A percentile compares a stretch with the other conserved stretches of the same genome.
phyloP scores from a whole-genome alignment of 1,140 invertebrate species.

The Brachystomella parvula region DNA sequence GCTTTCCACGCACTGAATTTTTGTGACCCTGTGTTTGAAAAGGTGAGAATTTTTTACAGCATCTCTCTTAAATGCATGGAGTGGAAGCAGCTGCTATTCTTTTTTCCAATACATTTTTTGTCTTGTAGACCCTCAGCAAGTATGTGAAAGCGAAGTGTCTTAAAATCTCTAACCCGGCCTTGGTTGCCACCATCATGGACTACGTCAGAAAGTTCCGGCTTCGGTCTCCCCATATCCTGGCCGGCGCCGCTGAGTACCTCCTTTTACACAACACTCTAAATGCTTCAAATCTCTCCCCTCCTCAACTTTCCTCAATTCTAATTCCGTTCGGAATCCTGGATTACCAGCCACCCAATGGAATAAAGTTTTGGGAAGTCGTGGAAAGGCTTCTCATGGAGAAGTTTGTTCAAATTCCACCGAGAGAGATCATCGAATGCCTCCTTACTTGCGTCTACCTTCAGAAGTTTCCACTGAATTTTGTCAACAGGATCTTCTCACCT shows the following conservation, averaged over 20 bases:
- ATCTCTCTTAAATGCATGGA: neutral
- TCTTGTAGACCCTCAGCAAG: conserved; percentile 49
- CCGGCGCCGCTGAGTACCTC: conserved; percentile 53
- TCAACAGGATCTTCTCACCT: conserved; percentile 53
- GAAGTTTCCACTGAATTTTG: conserved; percentile 56
- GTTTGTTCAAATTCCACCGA: conserved; percentile 53
- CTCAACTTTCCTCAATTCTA: conserved; percentile 53
- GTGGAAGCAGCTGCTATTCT: neutral
- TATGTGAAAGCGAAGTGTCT: conserved; percentile 51
- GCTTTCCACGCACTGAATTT: conserved; percentile 50
- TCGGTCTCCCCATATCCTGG: conserved; percentile 51
- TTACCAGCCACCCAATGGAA: conserved; percentile 49
- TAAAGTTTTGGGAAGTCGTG: conserved; percentile 53
- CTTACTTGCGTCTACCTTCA: conserved; percentile 58
- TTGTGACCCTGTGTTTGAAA: conserved; percentile 49
- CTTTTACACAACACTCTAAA: conserved; percentile 43
- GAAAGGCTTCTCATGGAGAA: conserved; percentile 52
- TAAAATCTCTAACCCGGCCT: conserved; percentile 46
- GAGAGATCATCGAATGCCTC: conserved; percentile 54
- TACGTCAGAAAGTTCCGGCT: conserved; percentile 55
- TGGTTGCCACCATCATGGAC: conserved; percentile 55
- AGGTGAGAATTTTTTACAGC: conserved; percentile 23
- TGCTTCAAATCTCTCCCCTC: conserved; percentile 44
- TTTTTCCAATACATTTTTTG: neutral
- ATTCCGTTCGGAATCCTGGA: conserved; percentile 56